A percentile compares a stretch with the other conserved stretches of the same genome.
These are phyloP conservation scores for Macrosiphum euphorbiae DNA, from an alignment of 2,888 invertebrate genomes.

Conservation along the genomic window DNA sequence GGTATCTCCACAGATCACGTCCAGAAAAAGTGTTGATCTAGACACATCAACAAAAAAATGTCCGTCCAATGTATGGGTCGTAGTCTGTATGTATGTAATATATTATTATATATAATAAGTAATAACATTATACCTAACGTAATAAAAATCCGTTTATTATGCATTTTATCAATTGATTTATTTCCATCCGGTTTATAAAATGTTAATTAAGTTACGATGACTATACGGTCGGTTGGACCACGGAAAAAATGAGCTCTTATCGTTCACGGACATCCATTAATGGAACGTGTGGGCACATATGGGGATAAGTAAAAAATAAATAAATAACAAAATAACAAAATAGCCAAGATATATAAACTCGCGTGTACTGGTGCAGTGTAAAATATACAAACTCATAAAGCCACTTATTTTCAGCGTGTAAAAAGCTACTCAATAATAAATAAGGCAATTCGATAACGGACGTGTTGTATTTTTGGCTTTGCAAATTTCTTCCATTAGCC, in stretches of 20 bases:
- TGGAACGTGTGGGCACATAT: conserved; percentile 48
- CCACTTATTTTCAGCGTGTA: conserved; percentile 35
- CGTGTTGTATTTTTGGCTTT: conserved; percentile 51
- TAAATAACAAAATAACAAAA: conserved; percentile 5
- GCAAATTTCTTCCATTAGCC: conserved; percentile 52
- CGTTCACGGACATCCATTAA: conserved; percentile 47
- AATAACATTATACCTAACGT: background rate
- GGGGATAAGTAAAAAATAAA: background rate
- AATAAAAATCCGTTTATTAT: conserved; percentile 33
- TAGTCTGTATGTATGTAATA: background rate
- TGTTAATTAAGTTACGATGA: conserved; percentile 43
- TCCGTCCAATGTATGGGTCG: background rate
- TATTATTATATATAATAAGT: background rate
- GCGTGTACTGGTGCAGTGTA: background rate
- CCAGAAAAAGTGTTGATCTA: background rate
- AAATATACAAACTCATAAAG: conserved; percentile 23
- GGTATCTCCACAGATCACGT: background rate
- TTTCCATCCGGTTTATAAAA: conserved; percentile 52
- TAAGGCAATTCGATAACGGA: conserved; percentile 30
- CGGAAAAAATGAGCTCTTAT: conserved; percentile 42
- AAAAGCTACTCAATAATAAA: conserved; percentile 42
- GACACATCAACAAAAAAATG: background rate
- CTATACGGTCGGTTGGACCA: background rate
- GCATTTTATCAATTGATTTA: conserved; percentile 57
- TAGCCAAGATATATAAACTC: conserved; percentile 14